These are phyloP conservation scores for Protonemura montana DNA, from an alignment of 2,888 invertebrate genomes.

Conservation along the genomic window DNA sequence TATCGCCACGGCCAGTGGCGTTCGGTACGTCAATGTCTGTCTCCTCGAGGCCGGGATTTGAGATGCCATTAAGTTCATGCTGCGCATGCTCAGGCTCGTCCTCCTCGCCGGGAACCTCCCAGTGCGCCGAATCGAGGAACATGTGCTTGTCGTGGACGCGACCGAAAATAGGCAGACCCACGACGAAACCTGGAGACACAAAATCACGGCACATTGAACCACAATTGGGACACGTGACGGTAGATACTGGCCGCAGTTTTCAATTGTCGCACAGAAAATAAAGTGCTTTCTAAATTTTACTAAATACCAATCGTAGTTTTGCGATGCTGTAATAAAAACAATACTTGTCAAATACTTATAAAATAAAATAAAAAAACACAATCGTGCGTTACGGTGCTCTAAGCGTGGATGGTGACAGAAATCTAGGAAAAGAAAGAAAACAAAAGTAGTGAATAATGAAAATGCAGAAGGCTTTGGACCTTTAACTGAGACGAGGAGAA, in stretches of 20 bases:
- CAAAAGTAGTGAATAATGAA: not conserved
- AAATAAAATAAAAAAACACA: not conserved
- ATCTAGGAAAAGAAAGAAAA: conserved; percentile 2
- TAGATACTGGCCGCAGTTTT: not conserved
- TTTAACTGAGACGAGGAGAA: not conserved
- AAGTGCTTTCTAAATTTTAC: not conserved
- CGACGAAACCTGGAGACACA: conserved; percentile 61
- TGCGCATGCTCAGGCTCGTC: not conserved
- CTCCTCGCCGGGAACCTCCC: conserved; percentile 66
- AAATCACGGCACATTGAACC: not conserved
- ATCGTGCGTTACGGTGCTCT: not conserved
- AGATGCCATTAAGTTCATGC: not conserved
- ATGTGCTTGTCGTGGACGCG: conserved; percentile 64
- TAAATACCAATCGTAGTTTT: not conserved
- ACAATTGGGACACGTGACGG: not conserved
- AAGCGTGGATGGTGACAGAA: not conserved
- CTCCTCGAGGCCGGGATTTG: not conserved
- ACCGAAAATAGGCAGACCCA: conserved; percentile 60
- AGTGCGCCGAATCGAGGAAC: conserved; percentile 70
- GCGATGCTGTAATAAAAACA: not conserved
- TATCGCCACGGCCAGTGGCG: not conserved
- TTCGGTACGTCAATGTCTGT: not conserved
- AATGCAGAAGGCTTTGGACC: not conserved
- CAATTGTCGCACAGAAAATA: not conserved
- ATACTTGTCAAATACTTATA: not conserved